phyloP scores from a whole-genome alignment of 2,888 invertebrate species.

The Chromoteleia sp. region DNA sequence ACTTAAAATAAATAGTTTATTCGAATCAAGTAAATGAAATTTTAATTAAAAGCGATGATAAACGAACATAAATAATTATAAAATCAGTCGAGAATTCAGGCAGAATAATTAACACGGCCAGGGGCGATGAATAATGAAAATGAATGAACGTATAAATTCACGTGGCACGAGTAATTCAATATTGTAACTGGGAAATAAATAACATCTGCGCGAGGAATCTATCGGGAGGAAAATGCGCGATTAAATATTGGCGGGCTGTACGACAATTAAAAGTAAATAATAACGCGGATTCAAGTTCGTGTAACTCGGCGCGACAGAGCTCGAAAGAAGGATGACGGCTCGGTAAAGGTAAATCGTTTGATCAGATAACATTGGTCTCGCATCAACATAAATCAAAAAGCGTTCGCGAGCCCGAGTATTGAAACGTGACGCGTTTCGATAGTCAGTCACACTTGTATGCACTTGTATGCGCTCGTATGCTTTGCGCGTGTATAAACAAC shows the following conservation, averaged over 20 bases:
- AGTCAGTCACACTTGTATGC: conserved; percentile 61
- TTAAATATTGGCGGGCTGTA: conserved; percentile 11
- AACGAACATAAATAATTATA: neutral
- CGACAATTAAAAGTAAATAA: conserved; percentile 37
- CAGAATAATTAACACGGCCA: neutral
- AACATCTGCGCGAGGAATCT: neutral
- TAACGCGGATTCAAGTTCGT: conserved; percentile 10
- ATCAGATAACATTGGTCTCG: conserved; percentile 46
- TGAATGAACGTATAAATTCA: conserved; percentile 25
- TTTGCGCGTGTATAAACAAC: conserved; percentile 55
- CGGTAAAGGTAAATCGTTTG: conserved; percentile 36
- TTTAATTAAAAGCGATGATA: neutral
- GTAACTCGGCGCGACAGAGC: neutral
- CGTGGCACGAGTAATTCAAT: conserved; percentile 28
- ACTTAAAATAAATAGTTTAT: neutral
- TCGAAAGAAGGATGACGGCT: conserved; percentile 2
- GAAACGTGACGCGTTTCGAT: conserved; percentile 54
- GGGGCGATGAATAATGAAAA: conserved; percentile 25
- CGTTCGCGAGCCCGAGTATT: conserved; percentile 34
- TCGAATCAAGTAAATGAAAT: neutral
- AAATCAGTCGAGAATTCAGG: neutral
- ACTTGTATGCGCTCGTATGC: conserved; percentile 48
- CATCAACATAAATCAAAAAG: conserved; percentile 53
- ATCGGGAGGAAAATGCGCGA: conserved; percentile 9
- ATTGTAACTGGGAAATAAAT: conserved; percentile 12